These are phyloP conservation scores for Mirza zaza DNA, from an alignment of 2,113 vertebrate species.

Conservation along the genomic window DNA sequence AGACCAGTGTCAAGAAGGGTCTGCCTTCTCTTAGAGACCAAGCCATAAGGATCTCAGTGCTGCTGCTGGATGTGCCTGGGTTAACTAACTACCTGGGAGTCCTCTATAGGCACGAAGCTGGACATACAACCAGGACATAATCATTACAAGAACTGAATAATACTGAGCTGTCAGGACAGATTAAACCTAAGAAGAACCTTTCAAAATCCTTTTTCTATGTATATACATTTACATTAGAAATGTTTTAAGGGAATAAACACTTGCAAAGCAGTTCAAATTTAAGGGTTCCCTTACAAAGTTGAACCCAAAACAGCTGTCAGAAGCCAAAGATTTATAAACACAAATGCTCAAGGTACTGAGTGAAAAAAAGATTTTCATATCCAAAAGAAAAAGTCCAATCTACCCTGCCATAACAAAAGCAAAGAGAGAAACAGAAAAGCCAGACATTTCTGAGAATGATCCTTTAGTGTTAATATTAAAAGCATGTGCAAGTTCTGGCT, in stretches of 20 bases:
- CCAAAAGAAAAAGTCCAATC: constrained; percentile 32
- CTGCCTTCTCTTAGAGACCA: neutral
- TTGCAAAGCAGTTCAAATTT: constrained; percentile 8
- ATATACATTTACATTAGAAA: constrained; percentile 64
- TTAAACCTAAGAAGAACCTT: constrained; percentile 7
- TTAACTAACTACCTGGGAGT: neutral
- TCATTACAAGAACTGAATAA: neutral
- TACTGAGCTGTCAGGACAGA: constrained; percentile 27
- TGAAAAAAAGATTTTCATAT: neutral
- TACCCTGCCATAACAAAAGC: constrained; percentile 35
- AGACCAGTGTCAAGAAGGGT: neutral
- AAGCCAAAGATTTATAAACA: constrained; percentile 68
- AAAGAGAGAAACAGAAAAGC: constrained; percentile 12
- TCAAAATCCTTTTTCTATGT: neutral
- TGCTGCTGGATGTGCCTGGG: neutral
- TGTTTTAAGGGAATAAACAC: constrained; percentile 59
- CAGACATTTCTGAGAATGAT: constrained; percentile 33
- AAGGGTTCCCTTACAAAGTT: constrained; percentile 16
- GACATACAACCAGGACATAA: neutral
- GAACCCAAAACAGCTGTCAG: constrained; percentile 66
- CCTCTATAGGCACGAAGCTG: neutral
- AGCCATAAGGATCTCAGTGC: no score
- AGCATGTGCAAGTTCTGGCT: constrained; percentile 62
- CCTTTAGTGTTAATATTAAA: constrained; percentile 44
- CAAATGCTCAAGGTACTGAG: constrained; percentile 50